phyloP scores from a whole-genome alignment of 2,888 invertebrate genomes.

The Chymomyza procnemis region DNA sequence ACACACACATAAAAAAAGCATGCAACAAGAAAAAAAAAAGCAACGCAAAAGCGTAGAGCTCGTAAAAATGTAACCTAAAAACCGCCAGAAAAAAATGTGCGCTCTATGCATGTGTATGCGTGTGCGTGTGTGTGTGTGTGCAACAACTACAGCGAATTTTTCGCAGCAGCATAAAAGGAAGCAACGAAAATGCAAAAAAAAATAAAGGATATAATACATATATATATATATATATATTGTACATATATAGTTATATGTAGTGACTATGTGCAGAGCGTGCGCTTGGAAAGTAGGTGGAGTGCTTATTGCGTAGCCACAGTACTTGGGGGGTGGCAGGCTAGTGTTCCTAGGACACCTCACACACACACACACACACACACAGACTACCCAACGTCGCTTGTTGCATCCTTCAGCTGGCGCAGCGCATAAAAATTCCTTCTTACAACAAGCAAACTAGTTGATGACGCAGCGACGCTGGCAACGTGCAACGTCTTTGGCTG shows the following conservation, averaged over 20 bases:
- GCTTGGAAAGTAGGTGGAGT: slow-evolving; percentile 55
- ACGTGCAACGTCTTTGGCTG: slow-evolving; percentile 4
- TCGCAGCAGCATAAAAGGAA: slow-evolving; percentile 20
- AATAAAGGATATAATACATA: neutral
- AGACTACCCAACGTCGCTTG: slow-evolving; percentile 45
- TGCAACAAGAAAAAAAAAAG: slow-evolving; percentile 22
- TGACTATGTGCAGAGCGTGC: slow-evolving; percentile 14
- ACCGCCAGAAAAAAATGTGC: slow-evolving; percentile 72
- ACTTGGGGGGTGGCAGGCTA: neutral
- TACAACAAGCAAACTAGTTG: slow-evolving; percentile 43
- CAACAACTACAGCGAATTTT: slow-evolving; percentile 26
- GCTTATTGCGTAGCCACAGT: slow-evolving; percentile 46
- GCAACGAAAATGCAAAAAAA: slow-evolving; percentile 19
- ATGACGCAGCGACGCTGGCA: slow-evolving; percentile 12
- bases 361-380: neutral
- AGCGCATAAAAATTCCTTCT: slow-evolving; percentile 69
- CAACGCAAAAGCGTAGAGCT: slow-evolving; percentile 56
- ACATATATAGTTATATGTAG: neutral
- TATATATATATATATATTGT: neutral
- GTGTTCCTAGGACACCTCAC: slow-evolving; percentile 17
- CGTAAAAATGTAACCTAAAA: slow-evolving; percentile 76
- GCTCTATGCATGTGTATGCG: neutral
- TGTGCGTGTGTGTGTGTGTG: neutral
- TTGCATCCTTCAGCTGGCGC: slow-evolving; percentile 58
- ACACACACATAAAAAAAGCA: slow-evolving; percentile 15